Base-by-base conservation (phyloP, 2,888 invertebrate species). In the Busseola fusca region DNA sequence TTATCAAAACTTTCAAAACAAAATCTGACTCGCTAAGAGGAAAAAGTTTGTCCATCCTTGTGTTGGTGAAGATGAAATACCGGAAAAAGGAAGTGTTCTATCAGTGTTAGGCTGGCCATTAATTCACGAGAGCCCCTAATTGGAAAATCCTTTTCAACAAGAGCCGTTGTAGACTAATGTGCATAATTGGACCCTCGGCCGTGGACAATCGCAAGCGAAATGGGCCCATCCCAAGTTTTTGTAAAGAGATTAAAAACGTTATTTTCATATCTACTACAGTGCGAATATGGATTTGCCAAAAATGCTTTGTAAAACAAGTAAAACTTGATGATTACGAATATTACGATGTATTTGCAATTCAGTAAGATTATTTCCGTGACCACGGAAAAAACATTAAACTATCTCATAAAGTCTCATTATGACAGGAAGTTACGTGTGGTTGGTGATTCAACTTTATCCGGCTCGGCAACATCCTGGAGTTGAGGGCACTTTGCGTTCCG, bases 81-180 rank as follows among this genome's bases (percentile, higher is more conserved):
- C 82, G 84, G 87, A 84, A 87, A 86, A 89, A 87, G 87, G 86
- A 88, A 86, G 88, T 88, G 88, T 91, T 91, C 90, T 90, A 90
- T 90, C 88, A 89, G 86, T 86, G 87, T 84, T 86, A 87, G 87
- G 83, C 86, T 87, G 84, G 86, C 84, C 89, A 92, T 93, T 93
- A 92, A 93, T 93, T 92, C 91, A 92, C 84, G 90, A 89, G 89
- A 86, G 84, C 77, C 86, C 87, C 86, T 92, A 92, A 93, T 93
- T 91, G 90, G 89, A 88, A 92, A 92, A 92, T 91, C 92, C 91
- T 89, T 91, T 92, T 90, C 90, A 88, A 92, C 88, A 87, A 89
- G 87, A 86, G 87, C 85, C 87, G 86, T 87, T 88, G 87, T 87
- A 84, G 87, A 88, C 83, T 88, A 91, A 91, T 91, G 90, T 89